A percentile compares a stretch with the other conserved stretches of the same genome.
Conservation (phyloP, 2,888 invertebrate genomes). For the Argynnis bischoffii region DNA sequence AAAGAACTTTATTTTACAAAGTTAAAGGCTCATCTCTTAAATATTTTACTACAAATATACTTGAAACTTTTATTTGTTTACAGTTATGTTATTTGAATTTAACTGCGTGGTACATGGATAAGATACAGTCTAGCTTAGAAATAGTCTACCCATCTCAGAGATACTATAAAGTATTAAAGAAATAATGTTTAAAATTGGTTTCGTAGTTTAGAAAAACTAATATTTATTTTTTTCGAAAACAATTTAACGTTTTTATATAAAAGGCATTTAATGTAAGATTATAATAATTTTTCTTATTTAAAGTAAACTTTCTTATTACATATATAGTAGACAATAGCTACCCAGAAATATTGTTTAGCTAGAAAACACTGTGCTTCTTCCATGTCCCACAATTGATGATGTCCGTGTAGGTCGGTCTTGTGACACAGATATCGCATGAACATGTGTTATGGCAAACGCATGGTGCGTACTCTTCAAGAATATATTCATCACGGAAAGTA, state of each 20-base stretch:
- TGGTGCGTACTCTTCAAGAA: neutral
- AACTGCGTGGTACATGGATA: too few relatives aligned
- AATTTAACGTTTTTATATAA: too few relatives aligned
- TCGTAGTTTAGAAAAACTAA: too few relatives aligned
- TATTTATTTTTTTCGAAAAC: too few relatives aligned
- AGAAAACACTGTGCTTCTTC: conserved; percentile 43
- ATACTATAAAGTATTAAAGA: too few relatives aligned
- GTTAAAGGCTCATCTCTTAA: neutral
- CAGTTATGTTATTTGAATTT: too few relatives aligned
- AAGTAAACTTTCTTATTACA: neutral
- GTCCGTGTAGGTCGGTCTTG: conserved; percentile 63
- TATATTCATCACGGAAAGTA: too few relatives aligned
- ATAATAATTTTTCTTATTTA: too few relatives aligned
- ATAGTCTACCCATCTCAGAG: too few relatives aligned
- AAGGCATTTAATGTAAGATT: too few relatives aligned
- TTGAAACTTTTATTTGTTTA: neutral
- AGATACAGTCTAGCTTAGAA: too few relatives aligned
- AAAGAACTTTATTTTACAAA: conserved; percentile 2
- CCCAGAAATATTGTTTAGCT: conserved; percentile 21
- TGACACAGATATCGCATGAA: conserved; percentile 42
- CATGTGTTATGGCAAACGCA: conserved; percentile 38
- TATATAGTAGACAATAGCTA: neutral
- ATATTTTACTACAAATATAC: neutral
- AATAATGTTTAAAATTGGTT: too few relatives aligned
- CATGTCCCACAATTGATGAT: conserved; percentile 59